Evolutionary conservation across 2,797 vertebrate species (phyloP), one percentile per base, ranked within the genome.

Genomic region (Chromobotia macracanthus): DNA sequence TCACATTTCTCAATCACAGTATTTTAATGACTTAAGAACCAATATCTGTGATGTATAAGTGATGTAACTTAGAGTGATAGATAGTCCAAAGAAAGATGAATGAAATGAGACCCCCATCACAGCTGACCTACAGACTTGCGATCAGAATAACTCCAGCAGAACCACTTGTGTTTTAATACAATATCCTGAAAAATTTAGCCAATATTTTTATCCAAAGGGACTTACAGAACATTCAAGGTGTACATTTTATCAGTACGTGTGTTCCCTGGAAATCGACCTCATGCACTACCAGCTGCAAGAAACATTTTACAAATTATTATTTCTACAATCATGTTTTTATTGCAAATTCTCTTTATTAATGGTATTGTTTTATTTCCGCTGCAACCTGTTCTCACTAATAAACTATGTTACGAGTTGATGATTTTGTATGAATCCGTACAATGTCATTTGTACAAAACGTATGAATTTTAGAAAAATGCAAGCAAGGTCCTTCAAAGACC

Each of bases 121-220:
- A 46, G 53, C 50, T 55, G 18, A 44, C 66, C 25, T 56, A 46
- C 38, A 21, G 38, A 46, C 35, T 18, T 77, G 53, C 10, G 64
- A 13, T 75, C 35, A 53, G 46, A 67, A 76, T 67, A 67, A 66
- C 46, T 38, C 35, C 15, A 19, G 50, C 31, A 63, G 48, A 72
- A 66, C 31, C 10, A n/a, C 21, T 66, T 0, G 16, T 44, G 31
- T 44, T 55, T 28, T 75, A 66, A 28, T 35, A 55, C 61, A 31
- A 11, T 12, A 44, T 66, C 10, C 44, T 63, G 46, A 64, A 65
- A 21, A 19, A 21, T 38, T 38, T 38, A 31, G 35, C 35, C 6
- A n/a, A 50, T 16, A 50, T 16, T 48, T 38, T 38, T 38, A 38
- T 38, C 35, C 35, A 38, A 9, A 38, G 7, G 0, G 35, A 38